These are phyloP conservation scores for Anas capensis DNA, from an alignment of 2,797 vertebrate species.

Conservation along the genomic window DNA sequence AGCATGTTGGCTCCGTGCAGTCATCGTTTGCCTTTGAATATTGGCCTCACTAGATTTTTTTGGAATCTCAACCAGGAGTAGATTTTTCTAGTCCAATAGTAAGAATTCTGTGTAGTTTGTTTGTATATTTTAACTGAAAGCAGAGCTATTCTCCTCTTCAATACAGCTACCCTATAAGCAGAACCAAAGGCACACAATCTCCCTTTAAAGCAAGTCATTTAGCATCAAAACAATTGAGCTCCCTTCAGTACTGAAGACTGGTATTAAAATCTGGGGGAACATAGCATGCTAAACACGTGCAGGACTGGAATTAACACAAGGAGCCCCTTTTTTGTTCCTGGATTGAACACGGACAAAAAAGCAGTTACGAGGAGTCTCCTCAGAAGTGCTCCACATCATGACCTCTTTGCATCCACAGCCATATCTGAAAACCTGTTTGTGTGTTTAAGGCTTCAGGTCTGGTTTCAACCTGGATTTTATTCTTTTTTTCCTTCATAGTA, in stretches of 20 bases:
- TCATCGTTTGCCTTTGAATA: not conserved
- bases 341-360: not conserved
- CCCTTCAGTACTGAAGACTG: not conserved
- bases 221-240: not conserved
- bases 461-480: not conserved
- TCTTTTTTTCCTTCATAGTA: not conserved
- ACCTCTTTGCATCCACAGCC: not conserved
- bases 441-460: not conserved
- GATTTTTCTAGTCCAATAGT: not conserved
- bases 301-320: not conserved
- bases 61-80: not conserved
- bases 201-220: not conserved
- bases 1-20: not conserved
- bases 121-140: not conserved
- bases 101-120: not conserved
- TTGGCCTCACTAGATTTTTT: not conserved
- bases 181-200: not conserved
- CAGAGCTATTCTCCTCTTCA: not conserved
- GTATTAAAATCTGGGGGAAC: not conserved
- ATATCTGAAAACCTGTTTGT: not conserved
- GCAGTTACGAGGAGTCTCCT: not conserved
- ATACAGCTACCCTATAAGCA: not conserved
- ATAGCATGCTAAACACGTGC: not conserved
- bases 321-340: not conserved
- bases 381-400: not conserved